phyloP scores from a whole-genome alignment of 2,113 vertebrate genomes.

The Pseudorectes ferrugineus region DNA sequence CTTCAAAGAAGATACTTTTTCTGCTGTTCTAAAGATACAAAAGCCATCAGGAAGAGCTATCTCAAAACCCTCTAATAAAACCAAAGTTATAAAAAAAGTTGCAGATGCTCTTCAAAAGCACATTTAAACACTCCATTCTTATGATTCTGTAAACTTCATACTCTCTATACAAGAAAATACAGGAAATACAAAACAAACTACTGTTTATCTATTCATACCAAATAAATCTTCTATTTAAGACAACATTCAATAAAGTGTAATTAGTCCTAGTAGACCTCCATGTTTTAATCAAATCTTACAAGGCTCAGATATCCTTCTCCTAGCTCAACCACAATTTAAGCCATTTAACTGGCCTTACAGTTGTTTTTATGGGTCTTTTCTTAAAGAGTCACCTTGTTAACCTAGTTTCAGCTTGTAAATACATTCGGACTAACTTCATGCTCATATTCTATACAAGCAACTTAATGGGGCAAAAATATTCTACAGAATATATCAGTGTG shows the following conservation, averaged over 20 bases:
- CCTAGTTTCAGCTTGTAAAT: background rate
- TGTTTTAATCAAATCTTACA: background rate
- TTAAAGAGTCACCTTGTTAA: background rate
- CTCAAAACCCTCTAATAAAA: background rate
- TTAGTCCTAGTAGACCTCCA: background rate
- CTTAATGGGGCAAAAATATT: rapidly evolving
- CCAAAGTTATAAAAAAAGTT: background rate
- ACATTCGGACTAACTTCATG: background rate
- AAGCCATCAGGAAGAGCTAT: background rate
- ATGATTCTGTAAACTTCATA: background rate
- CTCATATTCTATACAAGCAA: background rate
- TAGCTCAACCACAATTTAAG: background rate
- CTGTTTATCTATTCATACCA: background rate
- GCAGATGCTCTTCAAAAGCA: background rate
- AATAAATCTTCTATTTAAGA: background rate
- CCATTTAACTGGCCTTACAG: background rate
- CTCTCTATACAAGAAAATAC: background rate
- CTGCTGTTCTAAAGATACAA: background rate
- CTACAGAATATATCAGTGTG: rapidly evolving
- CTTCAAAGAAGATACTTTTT: background rate
- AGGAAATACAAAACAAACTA: background rate
- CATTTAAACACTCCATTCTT: background rate
- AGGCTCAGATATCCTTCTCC: background rate
- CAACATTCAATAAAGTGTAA: background rate
- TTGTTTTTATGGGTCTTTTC: background rate